Evolutionary conservation across 1,140 invertebrate genomes (phyloP).

Genomic region (Lepidurus packardi): DNA sequence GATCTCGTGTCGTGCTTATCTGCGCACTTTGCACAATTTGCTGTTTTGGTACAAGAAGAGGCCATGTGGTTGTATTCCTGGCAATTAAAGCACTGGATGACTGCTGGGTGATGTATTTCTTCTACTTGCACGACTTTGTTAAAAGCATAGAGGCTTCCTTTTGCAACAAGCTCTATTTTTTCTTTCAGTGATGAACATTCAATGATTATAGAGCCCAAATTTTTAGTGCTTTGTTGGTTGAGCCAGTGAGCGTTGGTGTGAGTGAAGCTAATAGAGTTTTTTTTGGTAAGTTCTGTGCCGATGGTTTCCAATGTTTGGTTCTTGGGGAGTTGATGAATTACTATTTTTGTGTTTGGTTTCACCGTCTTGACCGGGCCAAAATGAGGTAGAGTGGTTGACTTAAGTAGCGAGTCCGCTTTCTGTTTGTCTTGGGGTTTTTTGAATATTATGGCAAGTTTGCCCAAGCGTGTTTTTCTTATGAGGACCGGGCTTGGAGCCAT

Average conservation of each 20-base stretch:
- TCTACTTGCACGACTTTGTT: not conserved
- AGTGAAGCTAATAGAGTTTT: not conserved
- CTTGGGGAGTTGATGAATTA: slow-evolving; percentile 21
- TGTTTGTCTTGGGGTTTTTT: too few relatives aligned
- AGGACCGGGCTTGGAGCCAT: too few relatives aligned
- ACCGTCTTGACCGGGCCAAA: slow-evolving; percentile 15
- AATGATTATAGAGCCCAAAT: not conserved
- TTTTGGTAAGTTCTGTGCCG: not conserved
- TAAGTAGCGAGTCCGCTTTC: too few relatives aligned
- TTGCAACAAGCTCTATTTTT: not conserved
- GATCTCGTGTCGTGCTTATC: slow-evolving; percentile 22
- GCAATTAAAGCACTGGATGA: slow-evolving; percentile 2
- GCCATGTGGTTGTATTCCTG: slow-evolving; percentile 23
- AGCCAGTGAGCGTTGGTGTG: not conserved
- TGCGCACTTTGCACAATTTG: slow-evolving; percentile 4
- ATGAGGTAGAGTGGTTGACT: not conserved
- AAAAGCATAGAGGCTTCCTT: not conserved
- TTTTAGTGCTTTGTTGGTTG: not conserved
- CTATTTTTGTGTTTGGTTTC: not conserved
- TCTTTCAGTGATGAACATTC: not conserved
- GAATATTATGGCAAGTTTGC: too few relatives aligned
- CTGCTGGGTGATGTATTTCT: not conserved
- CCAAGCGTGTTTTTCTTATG: too few relatives aligned
- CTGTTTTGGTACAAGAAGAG: not conserved
- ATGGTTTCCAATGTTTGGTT: not conserved